Conservation (phyloP, 2,797 vertebrate species). For the Sphaeramia orbicularis region DNA sequence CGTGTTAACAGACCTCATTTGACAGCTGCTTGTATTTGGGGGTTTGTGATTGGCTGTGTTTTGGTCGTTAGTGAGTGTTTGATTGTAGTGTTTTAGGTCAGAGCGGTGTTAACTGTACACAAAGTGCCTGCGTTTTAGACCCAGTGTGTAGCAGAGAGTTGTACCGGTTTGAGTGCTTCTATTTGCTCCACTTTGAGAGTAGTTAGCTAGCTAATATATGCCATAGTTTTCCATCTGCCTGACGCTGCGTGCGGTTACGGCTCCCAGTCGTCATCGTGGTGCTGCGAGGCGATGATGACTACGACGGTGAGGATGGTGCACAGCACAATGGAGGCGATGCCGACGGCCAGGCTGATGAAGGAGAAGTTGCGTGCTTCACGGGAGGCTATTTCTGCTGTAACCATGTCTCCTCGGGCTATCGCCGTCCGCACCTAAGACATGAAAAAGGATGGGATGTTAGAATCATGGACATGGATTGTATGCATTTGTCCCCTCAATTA, state of each 20-base stretch:
- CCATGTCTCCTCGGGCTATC: constrained; percentile 93
- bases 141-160: constrained; percentile 33
- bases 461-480: constrained; percentile 1
- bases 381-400: constrained; percentile 94
- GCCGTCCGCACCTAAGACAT: constrained; percentile 90
- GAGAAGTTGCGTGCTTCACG: constrained; percentile 96
- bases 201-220: constrained; percentile 49
- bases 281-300: constrained; percentile 96
- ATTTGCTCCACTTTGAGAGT: constrained; percentile 56
- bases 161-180: constrained; percentile 47
- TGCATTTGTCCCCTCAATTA: too few relatives aligned
- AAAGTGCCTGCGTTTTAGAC: constrained; percentile 31
- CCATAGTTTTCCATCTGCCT: constrained; percentile 22
- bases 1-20: constrained; percentile 44
- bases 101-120: constrained; percentile 47
- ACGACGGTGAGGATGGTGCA: constrained; percentile 97
- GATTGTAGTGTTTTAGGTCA: constrained; percentile 55
- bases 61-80: constrained; percentile 48
- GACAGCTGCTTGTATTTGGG: constrained; percentile 48
- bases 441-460: constrained; percentile 36
- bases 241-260: constrained; percentile 75
- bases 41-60: constrained; percentile 51
- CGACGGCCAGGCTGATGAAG: constrained; percentile 96
- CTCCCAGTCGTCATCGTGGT: constrained; percentile 96
- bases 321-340: constrained; percentile 95